Evolutionary conservation across 2,888 invertebrate genomes (phyloP).

Genomic region (Aphidoletes aphidimyza): DNA sequence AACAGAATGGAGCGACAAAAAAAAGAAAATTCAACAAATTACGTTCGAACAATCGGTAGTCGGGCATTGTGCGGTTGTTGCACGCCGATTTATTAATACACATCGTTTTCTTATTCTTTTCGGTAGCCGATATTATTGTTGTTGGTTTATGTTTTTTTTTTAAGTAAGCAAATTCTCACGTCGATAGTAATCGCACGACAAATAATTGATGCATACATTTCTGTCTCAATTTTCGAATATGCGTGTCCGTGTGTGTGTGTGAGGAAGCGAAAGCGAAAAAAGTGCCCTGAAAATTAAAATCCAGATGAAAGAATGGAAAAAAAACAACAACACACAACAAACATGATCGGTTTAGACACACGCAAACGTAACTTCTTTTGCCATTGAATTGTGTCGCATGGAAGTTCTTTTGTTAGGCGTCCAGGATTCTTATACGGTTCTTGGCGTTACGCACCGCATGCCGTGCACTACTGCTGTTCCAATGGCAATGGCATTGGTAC

Average conservation of each 20-base stretch:
- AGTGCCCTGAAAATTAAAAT: not conserved
- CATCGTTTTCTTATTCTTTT: not conserved
- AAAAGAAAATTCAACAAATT: conserved; percentile 13
- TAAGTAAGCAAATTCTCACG: conserved; percentile 44
- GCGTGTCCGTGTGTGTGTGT: not conserved
- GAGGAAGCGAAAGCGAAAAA: not conserved
- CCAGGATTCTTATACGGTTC: not conserved
- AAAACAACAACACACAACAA: not conserved
- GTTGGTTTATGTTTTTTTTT: not conserved
- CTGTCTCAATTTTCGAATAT: not conserved
- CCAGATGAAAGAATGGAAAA: not conserved
- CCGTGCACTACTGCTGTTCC: conserved; percentile 1
- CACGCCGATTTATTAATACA: not conserved
- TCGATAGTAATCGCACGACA: conserved; percentile 53
- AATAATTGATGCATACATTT: conserved; percentile 11
- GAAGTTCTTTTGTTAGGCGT: conserved; percentile 40
- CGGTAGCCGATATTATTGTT: not conserved
- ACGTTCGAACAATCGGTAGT: not conserved
- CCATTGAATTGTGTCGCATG: conserved; percentile 4
- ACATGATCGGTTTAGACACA: conserved; percentile 29
- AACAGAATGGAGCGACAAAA: not conserved
- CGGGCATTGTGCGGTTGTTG: conserved; percentile 28
- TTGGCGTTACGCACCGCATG: conserved; percentile 16
- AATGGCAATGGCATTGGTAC: not conserved
- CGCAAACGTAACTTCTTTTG: conserved; percentile 11